Percentiles rank a stretch among this genome's conserved stretches.
Evolutionary conservation across 2,113 vertebrate species (phyloP).

Genomic region (Procavia capensis): DNA sequence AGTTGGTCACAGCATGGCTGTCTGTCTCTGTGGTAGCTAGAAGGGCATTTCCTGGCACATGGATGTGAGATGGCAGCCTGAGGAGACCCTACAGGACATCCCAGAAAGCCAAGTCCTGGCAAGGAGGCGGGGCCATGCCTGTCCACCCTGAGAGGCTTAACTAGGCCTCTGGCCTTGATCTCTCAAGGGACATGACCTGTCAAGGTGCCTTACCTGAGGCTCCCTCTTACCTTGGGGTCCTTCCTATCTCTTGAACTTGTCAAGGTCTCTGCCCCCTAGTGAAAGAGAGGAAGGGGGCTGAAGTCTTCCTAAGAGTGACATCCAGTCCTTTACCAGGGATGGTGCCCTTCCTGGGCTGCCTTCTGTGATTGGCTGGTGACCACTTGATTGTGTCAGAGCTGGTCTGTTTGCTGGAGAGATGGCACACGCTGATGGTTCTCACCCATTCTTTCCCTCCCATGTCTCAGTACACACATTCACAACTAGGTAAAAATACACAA

Average conservation of each 20-base stretch:
- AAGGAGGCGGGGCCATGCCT: not conserved
- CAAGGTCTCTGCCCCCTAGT: not conserved
- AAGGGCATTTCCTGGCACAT: not conserved
- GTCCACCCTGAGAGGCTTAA: not conserved
- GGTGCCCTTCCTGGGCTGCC: not conserved
- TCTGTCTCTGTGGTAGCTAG: not conserved
- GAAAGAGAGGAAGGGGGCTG: not conserved
- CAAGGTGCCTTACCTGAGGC: not conserved
- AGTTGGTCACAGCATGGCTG: not conserved
- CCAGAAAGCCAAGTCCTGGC: not conserved
- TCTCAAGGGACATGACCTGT: not conserved
- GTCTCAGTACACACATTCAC: not conserved
- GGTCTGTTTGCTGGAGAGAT: not conserved
- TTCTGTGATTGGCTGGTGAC: not conserved
- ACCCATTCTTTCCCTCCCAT: not conserved
- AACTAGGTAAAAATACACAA: not conserved
- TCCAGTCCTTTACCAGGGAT: not conserved
- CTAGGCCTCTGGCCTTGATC: not conserved
- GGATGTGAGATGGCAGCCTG: not conserved
- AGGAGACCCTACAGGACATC: not conserved
- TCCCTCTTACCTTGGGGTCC: not conserved
- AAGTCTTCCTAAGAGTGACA: not conserved
- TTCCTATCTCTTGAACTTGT: not conserved
- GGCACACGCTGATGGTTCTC: not conserved
- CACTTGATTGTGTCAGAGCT: not conserved